Evolutionary conservation across 1,140 invertebrate species (phyloP), one percentile per base, ranked within the genome.

Genomic region (Cydia strobilella): DNA sequence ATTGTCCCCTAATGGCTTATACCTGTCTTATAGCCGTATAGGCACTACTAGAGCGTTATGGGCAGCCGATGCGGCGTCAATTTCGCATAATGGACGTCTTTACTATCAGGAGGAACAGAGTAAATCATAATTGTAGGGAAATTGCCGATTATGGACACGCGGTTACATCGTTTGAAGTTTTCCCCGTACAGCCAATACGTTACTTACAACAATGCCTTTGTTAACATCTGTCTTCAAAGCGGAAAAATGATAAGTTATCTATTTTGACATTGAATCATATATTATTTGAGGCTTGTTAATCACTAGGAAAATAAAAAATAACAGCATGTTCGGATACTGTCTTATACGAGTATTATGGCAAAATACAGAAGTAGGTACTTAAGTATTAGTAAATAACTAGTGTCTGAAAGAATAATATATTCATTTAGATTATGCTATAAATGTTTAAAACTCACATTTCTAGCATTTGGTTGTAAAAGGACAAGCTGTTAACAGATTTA

Each of bases 1-100:
- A 92, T 91, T 92, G 89, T 90, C 85, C 90, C 90, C 87, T 89
- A 91, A 92, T 90, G 90, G 87, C 86, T 87, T 90, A 90, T 92
- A 92, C 90, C 90, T 92, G 90, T 92, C 90, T 91, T 88, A 85
- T 75, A 81, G 79, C 79, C 81, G 83, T 84, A 83, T 76, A 65
- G n/a, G 48, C 48, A 7, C 75, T 66, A 76, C 80, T 84, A 86
- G 87, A 91, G 85, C 81, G 85, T 92, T 91, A 92, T 91, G 84
- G 77, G 88, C 86, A 88, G 82, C 82, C 85, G 86, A 81, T 86
- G 80, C 78, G 78, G 80, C 83, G 84, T 83, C 90, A 87, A 90
- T 88, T 86, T 89, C 85, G 86, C 84, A 89, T 92, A 91, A 92
- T 90, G 86, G 86, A 86, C 79, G 84, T 84, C 79, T 90, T 90